These are phyloP conservation scores for Cladopsammia gracilis DNA, from an alignment of 64 coral and sea anemone genomes.

Conservation along the genomic window DNA sequence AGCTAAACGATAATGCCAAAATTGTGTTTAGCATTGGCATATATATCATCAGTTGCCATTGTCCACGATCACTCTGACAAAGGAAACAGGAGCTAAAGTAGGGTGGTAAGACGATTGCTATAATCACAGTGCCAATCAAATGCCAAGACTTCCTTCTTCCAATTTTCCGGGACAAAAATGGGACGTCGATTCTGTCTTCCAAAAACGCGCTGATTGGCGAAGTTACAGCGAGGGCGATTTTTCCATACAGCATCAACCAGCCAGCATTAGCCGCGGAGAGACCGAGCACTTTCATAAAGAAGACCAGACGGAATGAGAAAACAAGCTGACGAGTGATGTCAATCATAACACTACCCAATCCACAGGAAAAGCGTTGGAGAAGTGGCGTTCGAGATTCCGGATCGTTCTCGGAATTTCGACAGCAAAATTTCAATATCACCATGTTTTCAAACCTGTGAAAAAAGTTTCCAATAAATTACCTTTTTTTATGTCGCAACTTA, in stretches of 20 bases:
- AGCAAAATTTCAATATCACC: no score
- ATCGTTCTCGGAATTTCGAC: not conserved
- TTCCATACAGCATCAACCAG: not conserved
- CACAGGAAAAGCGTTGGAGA: not conserved
- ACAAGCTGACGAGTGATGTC: not conserved
- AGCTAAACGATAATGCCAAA: no score
- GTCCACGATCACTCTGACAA: no score
- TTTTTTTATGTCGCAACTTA: no score
- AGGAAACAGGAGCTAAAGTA: no score
- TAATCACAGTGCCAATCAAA: not conserved
- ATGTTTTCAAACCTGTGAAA: not conserved
- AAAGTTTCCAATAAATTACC: no score
- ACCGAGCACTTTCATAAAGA: conserved; percentile 1
- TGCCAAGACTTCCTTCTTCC: conserved; percentile 16
- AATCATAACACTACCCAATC: conserved; percentile 9
- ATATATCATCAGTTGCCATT: no score
- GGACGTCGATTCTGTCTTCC: not conserved
- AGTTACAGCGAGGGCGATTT: not conserved
- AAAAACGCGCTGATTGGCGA: not conserved
- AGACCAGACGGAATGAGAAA: not conserved
- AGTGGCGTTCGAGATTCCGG: not conserved
- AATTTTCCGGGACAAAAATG: not conserved
- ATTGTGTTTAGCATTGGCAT: no score
- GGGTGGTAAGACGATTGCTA: not conserved
- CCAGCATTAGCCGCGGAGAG: not conserved